Conservation (phyloP, 2,113 vertebrate genomes). For the Hemicordylus capensis region DNA sequence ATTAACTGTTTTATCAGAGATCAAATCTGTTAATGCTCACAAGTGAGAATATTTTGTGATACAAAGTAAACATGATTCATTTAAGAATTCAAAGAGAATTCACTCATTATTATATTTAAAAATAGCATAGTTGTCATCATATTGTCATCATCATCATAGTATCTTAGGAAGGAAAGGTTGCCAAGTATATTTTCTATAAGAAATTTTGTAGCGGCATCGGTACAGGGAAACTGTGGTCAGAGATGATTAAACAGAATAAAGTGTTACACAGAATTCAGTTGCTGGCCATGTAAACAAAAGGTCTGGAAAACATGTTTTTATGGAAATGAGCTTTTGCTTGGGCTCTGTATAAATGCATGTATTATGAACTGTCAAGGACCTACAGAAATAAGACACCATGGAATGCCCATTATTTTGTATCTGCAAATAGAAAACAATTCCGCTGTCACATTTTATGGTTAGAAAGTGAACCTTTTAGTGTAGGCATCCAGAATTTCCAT, state of each 20-base stretch:
- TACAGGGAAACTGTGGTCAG: neutral
- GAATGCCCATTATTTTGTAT: neutral
- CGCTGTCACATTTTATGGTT: neutral
- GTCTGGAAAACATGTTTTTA: neutral
- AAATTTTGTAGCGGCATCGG: neutral
- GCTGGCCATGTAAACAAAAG: slow-evolving; percentile 1
- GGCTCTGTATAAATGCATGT: neutral
- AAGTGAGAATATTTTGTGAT: neutral
- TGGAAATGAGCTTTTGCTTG: neutral
- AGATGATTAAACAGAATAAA: neutral
- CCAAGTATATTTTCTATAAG: neutral
- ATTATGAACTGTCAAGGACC: neutral
- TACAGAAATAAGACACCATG: neutral
- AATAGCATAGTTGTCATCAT: too few species aligned
- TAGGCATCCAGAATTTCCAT: neutral
- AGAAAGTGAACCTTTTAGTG: neutral
- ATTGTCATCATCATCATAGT: too few species aligned
- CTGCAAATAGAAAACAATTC: neutral
- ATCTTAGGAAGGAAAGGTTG: neutral
- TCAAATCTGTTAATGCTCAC: neutral
- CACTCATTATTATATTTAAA: neutral
- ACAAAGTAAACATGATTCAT: neutral
- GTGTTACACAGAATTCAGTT: slow-evolving; percentile 3
- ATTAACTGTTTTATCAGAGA: neutral
- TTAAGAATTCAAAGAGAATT: neutral